These are phyloP conservation scores for Microtus oregoni DNA, from an alignment of 2,113 vertebrate genomes.

Conservation along the genomic window DNA sequence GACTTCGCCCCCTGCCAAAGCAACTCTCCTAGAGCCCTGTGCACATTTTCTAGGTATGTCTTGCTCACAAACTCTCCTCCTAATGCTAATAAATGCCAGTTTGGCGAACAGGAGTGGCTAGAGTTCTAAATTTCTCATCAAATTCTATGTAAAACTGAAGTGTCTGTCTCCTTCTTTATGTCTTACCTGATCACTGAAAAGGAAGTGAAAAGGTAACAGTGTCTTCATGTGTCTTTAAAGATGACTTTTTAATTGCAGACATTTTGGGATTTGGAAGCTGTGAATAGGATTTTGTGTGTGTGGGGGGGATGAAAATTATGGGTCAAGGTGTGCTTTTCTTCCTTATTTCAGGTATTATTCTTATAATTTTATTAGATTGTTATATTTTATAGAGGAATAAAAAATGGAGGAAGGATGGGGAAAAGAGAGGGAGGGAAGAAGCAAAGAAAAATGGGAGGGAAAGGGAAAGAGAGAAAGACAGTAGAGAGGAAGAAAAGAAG, in stretches of 20 bases:
- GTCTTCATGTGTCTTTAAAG: conserved; percentile 42
- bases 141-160: conserved; percentile 69
- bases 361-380: conserved; percentile 23
- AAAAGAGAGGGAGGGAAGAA: neutral
- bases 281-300: neutral
- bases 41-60: conserved; percentile 74
- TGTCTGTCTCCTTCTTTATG: conserved; percentile 69
- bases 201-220: neutral
- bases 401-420: neutral
- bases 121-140: conserved; percentile 74
- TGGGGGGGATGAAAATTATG: neutral
- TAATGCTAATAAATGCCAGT: conserved; percentile 68
- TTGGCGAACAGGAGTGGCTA: conserved; percentile 75
- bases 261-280: conserved; percentile 57
- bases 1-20: conserved; percentile 69
- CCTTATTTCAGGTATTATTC: neutral
- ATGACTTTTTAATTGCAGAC: conserved; percentile 68
- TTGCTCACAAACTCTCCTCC: conserved; percentile 73
- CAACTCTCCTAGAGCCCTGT: conserved; percentile 68
- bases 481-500: no score
- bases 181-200: conserved; percentile 60
- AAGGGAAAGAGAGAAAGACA: neutral
- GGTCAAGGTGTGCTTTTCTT: neutral
- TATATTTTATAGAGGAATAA: conserved; percentile 41
- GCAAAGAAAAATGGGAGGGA: neutral